These are phyloP conservation scores for Neodon shergylaensis DNA, from an alignment of 2,113 vertebrate genomes.

Conservation along the genomic window DNA sequence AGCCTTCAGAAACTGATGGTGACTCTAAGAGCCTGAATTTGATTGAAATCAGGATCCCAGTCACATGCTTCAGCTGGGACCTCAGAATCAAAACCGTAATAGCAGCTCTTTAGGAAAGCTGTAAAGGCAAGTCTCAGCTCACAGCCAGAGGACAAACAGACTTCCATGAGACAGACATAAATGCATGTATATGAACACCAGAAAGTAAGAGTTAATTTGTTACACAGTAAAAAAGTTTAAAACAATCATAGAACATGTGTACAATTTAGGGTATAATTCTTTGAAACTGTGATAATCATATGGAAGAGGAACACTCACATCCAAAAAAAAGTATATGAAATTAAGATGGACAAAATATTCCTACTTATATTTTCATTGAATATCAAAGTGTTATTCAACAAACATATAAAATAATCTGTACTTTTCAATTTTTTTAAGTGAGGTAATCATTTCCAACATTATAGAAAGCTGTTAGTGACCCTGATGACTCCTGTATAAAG, in stretches of 20 bases:
- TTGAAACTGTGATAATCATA: not conserved
- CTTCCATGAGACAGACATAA: not conserved
- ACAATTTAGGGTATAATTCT: not conserved
- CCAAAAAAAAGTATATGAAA: not conserved
- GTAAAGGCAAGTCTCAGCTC: not conserved
- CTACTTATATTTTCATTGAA: not conserved
- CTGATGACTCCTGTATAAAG: not conserved
- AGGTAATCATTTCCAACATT: not conserved
- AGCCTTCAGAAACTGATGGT: not conserved
- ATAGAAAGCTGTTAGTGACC: not conserved
- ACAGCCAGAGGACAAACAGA: not conserved
- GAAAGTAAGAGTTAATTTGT: not conserved
- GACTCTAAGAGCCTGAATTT: not conserved
- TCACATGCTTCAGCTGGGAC: not conserved
- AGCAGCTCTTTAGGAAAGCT: not conserved
- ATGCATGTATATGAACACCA: not conserved
- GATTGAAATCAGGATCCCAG: not conserved
- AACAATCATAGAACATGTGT: not conserved
- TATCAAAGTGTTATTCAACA: not conserved
- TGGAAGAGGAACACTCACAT: not conserved
- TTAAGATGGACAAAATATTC: not conserved
- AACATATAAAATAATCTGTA: not conserved
- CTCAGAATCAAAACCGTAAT: not conserved
- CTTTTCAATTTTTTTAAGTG: not conserved
- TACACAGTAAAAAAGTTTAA: not conserved